Percentiles rank a stretch among this genome's conserved stretches.
Evolutionary conservation across 2,888 invertebrate genomes (phyloP).

Genomic region (Drosophila ezoana): DNA sequence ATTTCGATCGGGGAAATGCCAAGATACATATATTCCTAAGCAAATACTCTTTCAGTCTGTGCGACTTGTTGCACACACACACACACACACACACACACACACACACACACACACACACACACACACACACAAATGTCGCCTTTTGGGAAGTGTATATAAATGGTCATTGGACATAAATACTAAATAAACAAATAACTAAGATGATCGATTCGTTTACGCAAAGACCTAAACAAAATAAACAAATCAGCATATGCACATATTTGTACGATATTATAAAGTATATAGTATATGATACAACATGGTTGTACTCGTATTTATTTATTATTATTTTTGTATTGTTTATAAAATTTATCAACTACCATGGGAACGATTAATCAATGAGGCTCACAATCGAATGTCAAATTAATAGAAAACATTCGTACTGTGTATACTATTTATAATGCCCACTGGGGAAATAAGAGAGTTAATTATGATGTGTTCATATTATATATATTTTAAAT

Average conservation of each 20-base stretch:
- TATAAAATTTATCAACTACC: conserved; percentile 38
- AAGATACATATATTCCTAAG: no score
- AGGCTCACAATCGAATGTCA: conserved; percentile 43
- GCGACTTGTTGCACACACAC: no score
- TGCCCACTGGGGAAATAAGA: conserved; percentile 22
- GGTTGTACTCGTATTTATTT: conserved; percentile 1
- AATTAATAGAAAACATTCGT: conserved; percentile 27
- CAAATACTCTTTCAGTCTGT: no score
- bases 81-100: no score
- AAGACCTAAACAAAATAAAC: conserved; percentile 5
- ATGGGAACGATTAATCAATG: conserved; percentile 54
- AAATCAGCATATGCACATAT: background rate
- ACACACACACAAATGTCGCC: no score
- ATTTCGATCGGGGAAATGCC: background rate
- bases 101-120: no score
- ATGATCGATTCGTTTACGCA: conserved; percentile 16
- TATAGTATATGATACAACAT: background rate
- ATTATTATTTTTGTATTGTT: conserved; percentile 23
- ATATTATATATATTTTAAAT: background rate
- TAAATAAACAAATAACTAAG: background rate
- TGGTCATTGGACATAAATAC: background rate
- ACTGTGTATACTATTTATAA: conserved; percentile 1
- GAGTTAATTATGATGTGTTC: background rate
- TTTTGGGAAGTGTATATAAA: background rate
- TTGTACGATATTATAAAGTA: background rate